A percentile compares a stretch with the other conserved stretches of the same genome.
These are phyloP conservation scores for Hyla sarda DNA, from an alignment of 2,113 vertebrate genomes.

Conservation along the genomic window DNA sequence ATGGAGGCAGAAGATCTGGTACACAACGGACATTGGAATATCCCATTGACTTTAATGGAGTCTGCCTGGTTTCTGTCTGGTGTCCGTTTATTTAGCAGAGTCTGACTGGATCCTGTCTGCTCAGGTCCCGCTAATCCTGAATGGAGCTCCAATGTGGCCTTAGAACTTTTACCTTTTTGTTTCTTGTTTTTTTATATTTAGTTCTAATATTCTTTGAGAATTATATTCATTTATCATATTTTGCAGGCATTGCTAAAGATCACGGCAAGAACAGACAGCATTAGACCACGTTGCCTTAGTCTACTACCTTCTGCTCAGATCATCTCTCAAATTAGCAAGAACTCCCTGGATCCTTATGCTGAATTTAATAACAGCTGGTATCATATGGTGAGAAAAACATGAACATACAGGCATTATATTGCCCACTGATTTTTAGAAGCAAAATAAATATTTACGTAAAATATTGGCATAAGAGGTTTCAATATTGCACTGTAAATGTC, in stretches of 20 bases:
- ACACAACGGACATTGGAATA: no score
- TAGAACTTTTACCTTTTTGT: no score
- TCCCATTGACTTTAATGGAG: no score
- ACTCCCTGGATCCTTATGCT: conserved; percentile 67
- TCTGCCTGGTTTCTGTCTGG: no score
- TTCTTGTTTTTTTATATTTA: no score
- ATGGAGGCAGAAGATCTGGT: no score
- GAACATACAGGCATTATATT: not conserved
- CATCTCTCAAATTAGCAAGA: conserved; percentile 73
- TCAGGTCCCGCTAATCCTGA: no score
- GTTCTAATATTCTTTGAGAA: no score
- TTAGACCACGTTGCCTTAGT: conserved; percentile 78
- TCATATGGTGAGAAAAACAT: conserved; percentile 69
- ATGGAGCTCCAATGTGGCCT: no score
- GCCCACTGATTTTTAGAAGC: not conserved
- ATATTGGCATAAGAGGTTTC: not conserved
- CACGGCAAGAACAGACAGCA: conserved; percentile 72
- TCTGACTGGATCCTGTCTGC: no score
- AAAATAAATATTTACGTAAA: conserved; percentile 17
- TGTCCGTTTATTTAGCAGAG: no score
- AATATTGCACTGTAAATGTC: not conserved
- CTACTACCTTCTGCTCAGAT: conserved; percentile 80
- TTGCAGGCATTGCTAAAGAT: conserved; percentile 73
- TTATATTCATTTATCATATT: conserved; percentile 49
- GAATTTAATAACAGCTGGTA: conserved; percentile 76